These are phyloP conservation scores for Polymixis flavicincta DNA, from an alignment of 2,888 invertebrate genomes.

Conservation along the genomic window DNA sequence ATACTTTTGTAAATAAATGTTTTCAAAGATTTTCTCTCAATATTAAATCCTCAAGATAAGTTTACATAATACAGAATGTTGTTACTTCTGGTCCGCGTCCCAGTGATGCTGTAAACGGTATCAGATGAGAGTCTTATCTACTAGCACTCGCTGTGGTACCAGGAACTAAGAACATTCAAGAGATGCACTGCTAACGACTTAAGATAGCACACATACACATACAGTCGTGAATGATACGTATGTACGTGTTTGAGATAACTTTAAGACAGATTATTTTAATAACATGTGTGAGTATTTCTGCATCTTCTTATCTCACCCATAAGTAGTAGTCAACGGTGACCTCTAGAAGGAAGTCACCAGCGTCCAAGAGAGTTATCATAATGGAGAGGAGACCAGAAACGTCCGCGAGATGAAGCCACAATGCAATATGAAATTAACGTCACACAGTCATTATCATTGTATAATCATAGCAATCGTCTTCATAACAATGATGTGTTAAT, in stretches of 20 bases:
- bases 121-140: conserved; percentile 25
- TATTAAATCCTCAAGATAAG: conserved; percentile 10
- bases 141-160: conserved; percentile 13
- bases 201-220: conserved; percentile 6
- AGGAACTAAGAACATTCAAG: conserved; percentile 38
- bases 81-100: background rate
- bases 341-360: background rate
- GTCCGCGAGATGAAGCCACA: background rate
- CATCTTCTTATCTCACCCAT: no score
- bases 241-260: conserved; percentile 3
- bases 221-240: background rate
- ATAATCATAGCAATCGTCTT: background rate
- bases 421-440: background rate
- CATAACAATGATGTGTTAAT: background rate
- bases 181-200: conserved; percentile 42
- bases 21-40: conserved; percentile 21
- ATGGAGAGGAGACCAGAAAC: background rate
- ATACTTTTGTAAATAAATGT: conserved; percentile 34
- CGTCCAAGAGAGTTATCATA: background rate
- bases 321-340: background rate
- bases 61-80: conserved; percentile 20
- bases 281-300: no score
- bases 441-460: background rate
- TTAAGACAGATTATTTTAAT: background rate
- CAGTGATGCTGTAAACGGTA: conserved; percentile 34